These are phyloP conservation scores for Leptinotarsa tumamoca DNA, from an alignment of 2,888 invertebrate genomes.

Conservation along the genomic window DNA sequence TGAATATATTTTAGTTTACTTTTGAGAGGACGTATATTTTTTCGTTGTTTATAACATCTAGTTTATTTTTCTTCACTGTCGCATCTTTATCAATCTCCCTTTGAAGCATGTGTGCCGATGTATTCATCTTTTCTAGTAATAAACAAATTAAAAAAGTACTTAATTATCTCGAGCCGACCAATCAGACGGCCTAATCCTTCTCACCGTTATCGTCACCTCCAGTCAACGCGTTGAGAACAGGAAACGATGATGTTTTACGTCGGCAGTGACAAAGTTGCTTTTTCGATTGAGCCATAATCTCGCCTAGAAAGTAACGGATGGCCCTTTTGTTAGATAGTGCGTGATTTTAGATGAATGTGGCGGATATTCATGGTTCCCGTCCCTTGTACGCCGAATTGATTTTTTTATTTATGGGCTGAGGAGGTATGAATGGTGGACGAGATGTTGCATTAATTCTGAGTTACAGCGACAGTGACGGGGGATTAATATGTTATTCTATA, in stretches of 20 bases:
- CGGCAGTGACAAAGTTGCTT: conserved; percentile 8
- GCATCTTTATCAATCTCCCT: not conserved
- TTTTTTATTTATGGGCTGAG: not conserved
- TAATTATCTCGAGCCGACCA: not conserved
- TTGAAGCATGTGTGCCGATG: not conserved
- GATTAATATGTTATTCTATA: not conserved
- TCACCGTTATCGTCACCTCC: conserved; percentile 15
- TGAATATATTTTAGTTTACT: too few species aligned
- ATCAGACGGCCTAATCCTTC: not conserved
- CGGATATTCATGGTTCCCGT: conserved; percentile 18
- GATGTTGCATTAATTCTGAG: conserved; percentile 23
- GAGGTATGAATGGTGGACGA: not conserved
- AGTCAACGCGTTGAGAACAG: not conserved
- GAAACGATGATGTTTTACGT: conserved; percentile 2
- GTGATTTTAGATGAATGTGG: conserved; percentile 16
- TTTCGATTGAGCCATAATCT: not conserved
- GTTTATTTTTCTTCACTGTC: too few species aligned
- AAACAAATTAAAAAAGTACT: not conserved
- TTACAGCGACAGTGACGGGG: not conserved
- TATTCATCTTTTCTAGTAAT: not conserved
- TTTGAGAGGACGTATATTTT: too few species aligned
- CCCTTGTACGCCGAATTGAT: conserved; percentile 20
- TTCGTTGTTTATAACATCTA: too few species aligned
- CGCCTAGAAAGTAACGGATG: not conserved
- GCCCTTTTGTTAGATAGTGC: conserved; percentile 9